phyloP scores from a whole-genome alignment of 2,113 vertebrate genomes.

The Serranochromis macrocephalus region DNA sequence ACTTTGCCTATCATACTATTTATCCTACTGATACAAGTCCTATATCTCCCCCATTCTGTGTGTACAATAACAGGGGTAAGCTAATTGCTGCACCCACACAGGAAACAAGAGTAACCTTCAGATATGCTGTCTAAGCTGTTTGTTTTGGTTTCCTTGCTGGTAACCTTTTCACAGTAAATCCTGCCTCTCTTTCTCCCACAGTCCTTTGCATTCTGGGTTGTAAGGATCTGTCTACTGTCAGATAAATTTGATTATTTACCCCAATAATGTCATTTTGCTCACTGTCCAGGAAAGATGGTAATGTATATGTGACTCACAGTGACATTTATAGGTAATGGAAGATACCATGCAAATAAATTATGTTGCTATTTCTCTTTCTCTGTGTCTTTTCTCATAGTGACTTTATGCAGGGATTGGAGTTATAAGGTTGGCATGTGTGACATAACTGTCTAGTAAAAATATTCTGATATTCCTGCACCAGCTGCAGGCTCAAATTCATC shows the following conservation, averaged over 20 bases:
- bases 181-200: not conserved
- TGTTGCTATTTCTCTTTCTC: not conserved
- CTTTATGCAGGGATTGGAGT: not conserved
- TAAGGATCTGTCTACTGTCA: not conserved
- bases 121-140: slow-evolving; percentile 27
- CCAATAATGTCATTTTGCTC: not conserved
- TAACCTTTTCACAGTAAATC: slow-evolving; percentile 16
- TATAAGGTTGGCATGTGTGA: not conserved
- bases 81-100: not conserved
- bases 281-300: not conserved
- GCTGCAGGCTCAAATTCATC: not conserved
- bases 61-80: not conserved
- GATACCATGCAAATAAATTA: not conserved
- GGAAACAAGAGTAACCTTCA: slow-evolving; percentile 13
- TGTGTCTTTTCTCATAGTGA: not conserved
- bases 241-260: not conserved
- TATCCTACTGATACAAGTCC: not conserved
- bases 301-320: not conserved
- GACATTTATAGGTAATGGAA: not conserved
- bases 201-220: not conserved
- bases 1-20: slow-evolving; percentile 12
- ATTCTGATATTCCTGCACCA: not conserved
- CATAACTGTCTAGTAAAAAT: not conserved
- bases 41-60: not conserved
- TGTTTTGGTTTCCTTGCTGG: not conserved